Percentiles rank a stretch among this genome's conserved stretches.
phyloP scores from a whole-genome alignment of 2,113 vertebrate genomes.

The Columba janthina region DNA sequence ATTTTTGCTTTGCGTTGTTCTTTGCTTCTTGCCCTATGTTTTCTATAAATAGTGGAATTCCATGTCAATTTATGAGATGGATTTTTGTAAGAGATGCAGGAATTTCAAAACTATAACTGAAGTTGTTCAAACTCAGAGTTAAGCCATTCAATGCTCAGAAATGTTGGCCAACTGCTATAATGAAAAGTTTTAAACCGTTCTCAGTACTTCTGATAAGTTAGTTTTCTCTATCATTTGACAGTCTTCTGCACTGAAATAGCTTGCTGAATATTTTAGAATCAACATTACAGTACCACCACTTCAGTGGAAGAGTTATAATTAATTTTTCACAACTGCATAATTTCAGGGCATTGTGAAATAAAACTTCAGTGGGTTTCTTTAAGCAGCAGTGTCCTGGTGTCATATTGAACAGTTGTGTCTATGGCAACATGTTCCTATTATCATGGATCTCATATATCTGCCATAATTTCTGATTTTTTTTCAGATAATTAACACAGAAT shows the following conservation, averaged over 20 bases:
- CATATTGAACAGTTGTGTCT: conserved; percentile 68
- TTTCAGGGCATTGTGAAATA: conserved; percentile 57
- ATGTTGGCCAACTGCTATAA: neutral
- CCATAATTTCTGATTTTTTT: conserved; percentile 15
- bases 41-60: neutral
- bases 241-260: conserved; percentile 1
- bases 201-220: neutral
- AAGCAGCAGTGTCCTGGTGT: conserved; percentile 20
- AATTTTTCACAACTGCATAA: conserved; percentile 62
- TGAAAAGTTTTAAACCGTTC: neutral
- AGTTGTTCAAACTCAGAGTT: neutral
- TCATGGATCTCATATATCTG: conserved; percentile 46
- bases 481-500: conserved; percentile 50
- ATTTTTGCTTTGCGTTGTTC: neutral
- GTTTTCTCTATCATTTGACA: conserved; percentile 30
- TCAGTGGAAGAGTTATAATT: conserved; percentile 57
- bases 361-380: conserved; percentile 54
- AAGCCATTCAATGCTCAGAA: neutral
- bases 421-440: conserved; percentile 71
- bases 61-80: neutral
- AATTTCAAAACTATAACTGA: neutral
- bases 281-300: neutral
- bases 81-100: neutral
- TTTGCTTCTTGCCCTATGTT: neutral
- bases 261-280: conserved; percentile 43